A percentile compares a stretch with the other conserved stretches of the same genome.
Evolutionary conservation across 2,888 invertebrate genomes (phyloP).

Genomic region (Trilocha varians): DNA sequence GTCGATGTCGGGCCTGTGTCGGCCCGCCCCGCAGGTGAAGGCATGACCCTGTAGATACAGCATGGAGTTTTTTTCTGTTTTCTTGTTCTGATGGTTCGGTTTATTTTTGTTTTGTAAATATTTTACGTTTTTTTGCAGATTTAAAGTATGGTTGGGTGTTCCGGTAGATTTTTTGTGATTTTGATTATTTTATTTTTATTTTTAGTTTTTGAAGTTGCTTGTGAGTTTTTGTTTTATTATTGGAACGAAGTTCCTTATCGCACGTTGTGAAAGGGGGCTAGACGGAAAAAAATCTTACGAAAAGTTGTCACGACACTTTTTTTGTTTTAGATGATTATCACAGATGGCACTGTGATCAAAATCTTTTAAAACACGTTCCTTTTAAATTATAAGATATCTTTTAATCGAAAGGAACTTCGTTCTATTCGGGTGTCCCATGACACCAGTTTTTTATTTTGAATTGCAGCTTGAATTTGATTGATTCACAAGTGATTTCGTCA

Average conservation of each 20-base stretch:
- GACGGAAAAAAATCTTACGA: too few relatives aligned
- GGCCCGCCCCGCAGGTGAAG: constrained; percentile 26
- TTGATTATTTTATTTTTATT: constrained; percentile 25
- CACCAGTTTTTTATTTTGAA: not conserved
- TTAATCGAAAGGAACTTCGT: not conserved
- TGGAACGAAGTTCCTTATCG: too few relatives aligned
- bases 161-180: constrained; percentile 61
- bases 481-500: constrained; percentile 34
- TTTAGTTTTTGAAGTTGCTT: constrained; percentile 30
- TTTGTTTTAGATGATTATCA: too few relatives aligned
- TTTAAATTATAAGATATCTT: too few relatives aligned
- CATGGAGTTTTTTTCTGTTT: not conserved
- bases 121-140: constrained; percentile 50
- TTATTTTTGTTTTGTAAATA: constrained; percentile 27
- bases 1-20: constrained; percentile 35
- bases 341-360: too few relatives aligned
- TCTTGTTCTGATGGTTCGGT: not conserved
- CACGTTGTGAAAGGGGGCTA: too few relatives aligned
- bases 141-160: constrained; percentile 47
- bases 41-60: constrained; percentile 17
- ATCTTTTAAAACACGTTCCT: too few relatives aligned
- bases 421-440: not conserved
- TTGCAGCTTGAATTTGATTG: constrained; percentile 2
- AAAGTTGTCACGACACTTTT: too few relatives aligned
- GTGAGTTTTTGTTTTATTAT: constrained; percentile 19